Evolutionary conservation across 2,797 vertebrate genomes (phyloP).

Genomic region (Aplochiton taeniatus): DNA sequence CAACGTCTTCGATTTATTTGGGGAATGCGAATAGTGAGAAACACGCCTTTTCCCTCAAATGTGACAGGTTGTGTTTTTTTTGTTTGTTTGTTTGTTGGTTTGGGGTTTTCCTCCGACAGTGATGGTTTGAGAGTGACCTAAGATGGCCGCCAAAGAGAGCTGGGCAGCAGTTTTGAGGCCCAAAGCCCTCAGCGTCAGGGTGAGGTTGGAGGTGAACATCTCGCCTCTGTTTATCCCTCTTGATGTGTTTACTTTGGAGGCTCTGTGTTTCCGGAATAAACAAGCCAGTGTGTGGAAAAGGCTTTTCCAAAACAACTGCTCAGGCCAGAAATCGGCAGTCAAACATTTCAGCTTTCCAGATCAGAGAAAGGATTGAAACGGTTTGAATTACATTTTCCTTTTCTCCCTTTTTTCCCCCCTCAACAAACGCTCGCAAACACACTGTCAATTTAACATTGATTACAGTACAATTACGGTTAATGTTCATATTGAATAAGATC

Average conservation of each 20-base stretch:
- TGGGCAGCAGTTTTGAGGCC: conserved; percentile 67
- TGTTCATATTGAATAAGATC: conserved; percentile 54
- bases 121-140: background rate
- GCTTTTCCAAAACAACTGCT: conserved; percentile 23
- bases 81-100: background rate
- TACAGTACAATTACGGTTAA: conserved; percentile 57
- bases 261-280: conserved; percentile 73
- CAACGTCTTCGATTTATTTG: background rate
- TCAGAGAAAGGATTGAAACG: conserved; percentile 44
- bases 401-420: conserved; percentile 35
- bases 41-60: too few species aligned
- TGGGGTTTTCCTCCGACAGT: background rate
- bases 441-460: conserved; percentile 51
- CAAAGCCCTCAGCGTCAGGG: conserved; percentile 54
- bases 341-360: conserved; percentile 45
- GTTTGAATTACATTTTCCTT: conserved; percentile 47
- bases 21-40: too few species aligned
- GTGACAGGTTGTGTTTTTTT: background rate
- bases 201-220: conserved; percentile 65
- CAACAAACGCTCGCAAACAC: conserved; percentile 20
- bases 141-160: conserved; percentile 63
- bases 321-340: conserved; percentile 48
- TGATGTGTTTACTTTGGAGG: conserved; percentile 73
- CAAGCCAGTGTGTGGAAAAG: conserved; percentile 73
- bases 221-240: conserved; percentile 65